A percentile compares a stretch with the other conserved stretches of the same genome.
Conservation (phyloP, 1,140 invertebrate genomes). For the Branchinecta lindahli region DNA sequence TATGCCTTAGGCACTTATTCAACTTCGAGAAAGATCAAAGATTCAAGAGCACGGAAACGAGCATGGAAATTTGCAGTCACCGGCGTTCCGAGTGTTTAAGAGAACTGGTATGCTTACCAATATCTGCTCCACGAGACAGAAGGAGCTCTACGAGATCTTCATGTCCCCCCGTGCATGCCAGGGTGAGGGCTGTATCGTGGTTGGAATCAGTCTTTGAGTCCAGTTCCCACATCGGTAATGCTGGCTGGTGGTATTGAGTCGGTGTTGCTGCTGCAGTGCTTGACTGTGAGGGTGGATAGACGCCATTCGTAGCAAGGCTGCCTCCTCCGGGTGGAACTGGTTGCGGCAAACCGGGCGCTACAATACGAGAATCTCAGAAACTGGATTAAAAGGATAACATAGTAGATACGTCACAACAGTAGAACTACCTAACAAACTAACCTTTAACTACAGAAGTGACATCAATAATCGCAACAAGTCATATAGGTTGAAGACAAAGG, state of each 20-base stretch:
- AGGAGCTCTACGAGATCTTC: slow-evolving; percentile 86
- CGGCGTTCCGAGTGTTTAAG: too few relatives aligned
- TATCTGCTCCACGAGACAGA: slow-evolving; percentile 73
- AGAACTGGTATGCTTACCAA: slow-evolving; percentile 37
- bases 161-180: slow-evolving; percentile 93
- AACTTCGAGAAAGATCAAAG: too few relatives aligned
- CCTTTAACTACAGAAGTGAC: too few relatives aligned
- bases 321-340: slow-evolving; percentile 25
- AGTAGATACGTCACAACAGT: too few relatives aligned
- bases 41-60: too few relatives aligned
- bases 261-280: background rate
- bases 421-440: too few relatives aligned
- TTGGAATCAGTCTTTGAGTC: slow-evolving; percentile 95
- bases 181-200: slow-evolving; percentile 91
- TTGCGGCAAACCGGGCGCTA: background rate
- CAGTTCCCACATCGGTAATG: slow-evolving; percentile 45
- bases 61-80: too few relatives aligned
- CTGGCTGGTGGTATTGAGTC: background rate
- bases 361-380: background rate
- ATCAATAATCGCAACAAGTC: too few relatives aligned
- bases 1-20: too few relatives aligned
- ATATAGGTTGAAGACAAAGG: too few relatives aligned
- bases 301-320: background rate
- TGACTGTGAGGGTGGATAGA: background rate
- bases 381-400: too few relatives aligned